A percentile compares a stretch with the other conserved stretches of the same genome.
Conservation (phyloP, 1,140 invertebrate species). For the Drosophila truncata region DNA sequence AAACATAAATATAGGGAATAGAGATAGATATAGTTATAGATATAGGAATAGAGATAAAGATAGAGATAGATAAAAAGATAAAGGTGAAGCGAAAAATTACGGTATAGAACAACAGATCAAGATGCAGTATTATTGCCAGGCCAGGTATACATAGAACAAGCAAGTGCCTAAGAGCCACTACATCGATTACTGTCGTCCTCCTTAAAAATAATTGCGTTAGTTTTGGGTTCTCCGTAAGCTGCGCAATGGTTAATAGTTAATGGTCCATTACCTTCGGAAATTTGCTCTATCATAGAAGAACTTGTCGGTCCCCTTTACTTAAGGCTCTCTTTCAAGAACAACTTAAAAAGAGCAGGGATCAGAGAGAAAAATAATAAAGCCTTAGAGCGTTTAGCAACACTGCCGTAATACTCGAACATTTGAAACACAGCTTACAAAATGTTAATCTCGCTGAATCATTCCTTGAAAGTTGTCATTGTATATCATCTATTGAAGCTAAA, state of each 20-base stretch:
- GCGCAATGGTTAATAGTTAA: not conserved
- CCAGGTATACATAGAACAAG: conserved; percentile 35
- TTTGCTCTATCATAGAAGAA: not conserved
- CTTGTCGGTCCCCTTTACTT: not conserved
- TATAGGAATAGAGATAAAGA: conserved; percentile 14
- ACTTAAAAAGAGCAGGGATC: not conserved
- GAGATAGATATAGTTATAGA: conserved; percentile 3
- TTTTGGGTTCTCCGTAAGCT: conserved; percentile 14
- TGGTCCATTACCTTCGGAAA: not conserved
- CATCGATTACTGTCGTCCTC: conserved; percentile 23
- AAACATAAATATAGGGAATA: not conserved
- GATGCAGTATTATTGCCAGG: conserved; percentile 14
- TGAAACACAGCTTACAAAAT: not conserved
- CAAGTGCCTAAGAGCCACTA: conserved; percentile 46
- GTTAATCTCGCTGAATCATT: conserved; percentile 9
- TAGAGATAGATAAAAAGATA: not conserved
- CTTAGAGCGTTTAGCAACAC: not conserved
- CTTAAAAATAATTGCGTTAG: conserved; percentile 17
- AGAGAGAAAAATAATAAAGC: conserved; percentile 1
- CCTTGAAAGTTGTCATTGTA: conserved; percentile 11
- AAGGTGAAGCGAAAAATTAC: conserved; percentile 1
- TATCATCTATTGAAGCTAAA: not conserved
- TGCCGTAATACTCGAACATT: conserved; percentile 3
- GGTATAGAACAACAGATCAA: conserved; percentile 19
- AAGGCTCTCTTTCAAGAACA: not conserved